Percentiles rank a stretch among this genome's conserved stretches.
Evolutionary conservation across 2,888 invertebrate species (phyloP).

Genomic region (Epistrophe grossulariae): DNA sequence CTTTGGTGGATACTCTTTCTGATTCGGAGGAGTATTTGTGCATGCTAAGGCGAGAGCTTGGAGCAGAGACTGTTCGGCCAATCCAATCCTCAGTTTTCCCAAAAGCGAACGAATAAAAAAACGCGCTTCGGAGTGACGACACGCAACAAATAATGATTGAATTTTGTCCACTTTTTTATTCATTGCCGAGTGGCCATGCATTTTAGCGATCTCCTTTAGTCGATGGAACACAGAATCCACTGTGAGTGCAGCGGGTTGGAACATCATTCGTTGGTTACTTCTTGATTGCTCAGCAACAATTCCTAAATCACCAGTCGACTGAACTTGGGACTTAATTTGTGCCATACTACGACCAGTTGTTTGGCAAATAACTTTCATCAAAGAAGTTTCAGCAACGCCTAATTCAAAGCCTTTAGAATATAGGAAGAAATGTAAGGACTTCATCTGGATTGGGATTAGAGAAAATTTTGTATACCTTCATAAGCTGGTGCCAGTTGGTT

Average conservation of each 20-base stretch:
- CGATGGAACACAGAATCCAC: constrained; percentile 91
- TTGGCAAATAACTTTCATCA: constrained; percentile 97
- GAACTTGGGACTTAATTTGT: constrained; percentile 89
- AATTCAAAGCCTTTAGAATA: constrained; percentile 87
- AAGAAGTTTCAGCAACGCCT: constrained; percentile 96
- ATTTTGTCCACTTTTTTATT: constrained; percentile 96
- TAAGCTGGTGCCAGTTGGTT: constrained; percentile 98
- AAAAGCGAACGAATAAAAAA: constrained; percentile 95
- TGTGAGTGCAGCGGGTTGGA: constrained; percentile 91
- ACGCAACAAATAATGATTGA: constrained; percentile 96
- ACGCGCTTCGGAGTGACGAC: constrained; percentile 93
- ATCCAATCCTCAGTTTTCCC: constrained; percentile 97
- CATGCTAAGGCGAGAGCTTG: constrained; percentile 95
- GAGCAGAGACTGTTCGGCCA: constrained; percentile 98
- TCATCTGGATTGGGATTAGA: too few species aligned
- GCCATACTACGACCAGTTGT: constrained; percentile 93
- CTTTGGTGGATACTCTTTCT: constrained; percentile 86
- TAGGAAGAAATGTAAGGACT: neutral
- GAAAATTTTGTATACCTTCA: constrained; percentile 87
- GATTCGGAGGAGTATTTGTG: constrained; percentile 90
- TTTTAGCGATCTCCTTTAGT: constrained; percentile 93
- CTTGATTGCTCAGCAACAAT: constrained; percentile 94
- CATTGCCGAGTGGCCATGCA: constrained; percentile 91
- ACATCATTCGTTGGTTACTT: constrained; percentile 94
- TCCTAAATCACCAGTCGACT: constrained; percentile 93